Percentiles rank a stretch among this genome's conserved stretches.
These are phyloP conservation scores for Crotalus helleri DNA, from an alignment of 2,113 vertebrate genomes.

Conservation along the genomic window DNA sequence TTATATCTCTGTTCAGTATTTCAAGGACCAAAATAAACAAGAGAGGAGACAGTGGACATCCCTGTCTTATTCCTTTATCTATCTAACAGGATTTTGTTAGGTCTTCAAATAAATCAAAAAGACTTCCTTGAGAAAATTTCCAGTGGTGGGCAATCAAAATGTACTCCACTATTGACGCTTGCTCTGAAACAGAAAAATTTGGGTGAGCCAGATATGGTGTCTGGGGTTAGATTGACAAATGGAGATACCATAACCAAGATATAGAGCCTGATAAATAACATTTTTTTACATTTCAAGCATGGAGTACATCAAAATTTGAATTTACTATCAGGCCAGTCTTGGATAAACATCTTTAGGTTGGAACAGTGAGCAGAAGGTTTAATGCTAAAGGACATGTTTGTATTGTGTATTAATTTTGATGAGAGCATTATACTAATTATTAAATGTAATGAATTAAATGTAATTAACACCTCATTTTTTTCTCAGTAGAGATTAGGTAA, in stretches of 20 bases:
- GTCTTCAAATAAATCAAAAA: neutral
- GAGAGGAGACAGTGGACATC: neutral
- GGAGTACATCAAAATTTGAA: neutral
- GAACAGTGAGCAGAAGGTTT: neutral
- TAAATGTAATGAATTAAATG: neutral
- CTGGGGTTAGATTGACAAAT: neutral
- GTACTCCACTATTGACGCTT: neutral
- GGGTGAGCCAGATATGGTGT: neutral
- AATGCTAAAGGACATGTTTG: neutral
- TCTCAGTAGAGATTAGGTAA: neutral
- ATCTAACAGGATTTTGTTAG: neutral
- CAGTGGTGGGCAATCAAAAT: conserved; percentile 18
- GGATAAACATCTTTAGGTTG: neutral
- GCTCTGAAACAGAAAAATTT: neutral
- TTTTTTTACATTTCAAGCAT: neutral
- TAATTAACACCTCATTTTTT: neutral
- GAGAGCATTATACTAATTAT: neutral
- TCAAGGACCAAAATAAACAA: neutral
- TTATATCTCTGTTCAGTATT: neutral
- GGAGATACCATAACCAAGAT: neutral
- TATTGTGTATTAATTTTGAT: neutral
- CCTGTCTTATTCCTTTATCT: neutral
- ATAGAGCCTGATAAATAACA: neutral
- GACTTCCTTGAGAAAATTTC: neutral
- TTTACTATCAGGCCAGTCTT: neutral